phyloP scores from a whole-genome alignment of 1,140 invertebrate genomes.

The Campoletis sonorensis region DNA sequence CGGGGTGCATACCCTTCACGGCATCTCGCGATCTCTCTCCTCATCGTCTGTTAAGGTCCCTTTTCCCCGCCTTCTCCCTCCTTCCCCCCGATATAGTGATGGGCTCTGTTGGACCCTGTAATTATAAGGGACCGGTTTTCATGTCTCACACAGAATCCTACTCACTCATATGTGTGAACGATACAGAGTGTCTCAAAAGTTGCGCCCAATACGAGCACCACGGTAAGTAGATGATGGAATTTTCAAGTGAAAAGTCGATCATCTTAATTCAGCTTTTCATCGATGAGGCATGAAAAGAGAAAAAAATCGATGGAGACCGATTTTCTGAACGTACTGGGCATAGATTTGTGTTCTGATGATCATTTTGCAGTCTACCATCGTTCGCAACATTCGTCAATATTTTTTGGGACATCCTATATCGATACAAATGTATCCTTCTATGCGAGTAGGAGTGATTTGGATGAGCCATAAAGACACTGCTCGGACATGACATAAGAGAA shows the following conservation, averaged over 20 bases:
- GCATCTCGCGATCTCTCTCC: conserved; percentile 25
- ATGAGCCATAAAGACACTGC: not conserved
- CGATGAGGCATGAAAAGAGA: too few species aligned
- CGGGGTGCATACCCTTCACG: conserved; percentile 55
- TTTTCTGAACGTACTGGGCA: too few species aligned
- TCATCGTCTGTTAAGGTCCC: not conserved
- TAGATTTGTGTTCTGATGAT: too few species aligned
- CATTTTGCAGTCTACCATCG: too few species aligned
- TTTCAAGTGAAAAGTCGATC: too few species aligned
- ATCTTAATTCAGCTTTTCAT: too few species aligned
- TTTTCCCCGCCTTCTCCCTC: not conserved
- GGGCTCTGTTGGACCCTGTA: conserved; percentile 54
- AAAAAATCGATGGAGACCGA: too few species aligned
- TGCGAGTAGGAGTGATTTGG: not conserved
- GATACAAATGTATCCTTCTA: not conserved
- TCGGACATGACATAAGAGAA: not conserved
- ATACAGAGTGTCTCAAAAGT: too few species aligned
- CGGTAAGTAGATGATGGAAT: too few species aligned
- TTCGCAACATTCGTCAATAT: too few species aligned
- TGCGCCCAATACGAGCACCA: too few species aligned
- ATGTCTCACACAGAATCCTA: conserved; percentile 48
- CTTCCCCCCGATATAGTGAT: conserved; percentile 38
- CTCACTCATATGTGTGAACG: not conserved
- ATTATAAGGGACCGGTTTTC: conserved; percentile 62
- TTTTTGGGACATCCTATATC: too few species aligned